These are phyloP conservation scores for Gobius niger DNA, from an alignment of 2,113 vertebrate species.

Conservation along the genomic window DNA sequence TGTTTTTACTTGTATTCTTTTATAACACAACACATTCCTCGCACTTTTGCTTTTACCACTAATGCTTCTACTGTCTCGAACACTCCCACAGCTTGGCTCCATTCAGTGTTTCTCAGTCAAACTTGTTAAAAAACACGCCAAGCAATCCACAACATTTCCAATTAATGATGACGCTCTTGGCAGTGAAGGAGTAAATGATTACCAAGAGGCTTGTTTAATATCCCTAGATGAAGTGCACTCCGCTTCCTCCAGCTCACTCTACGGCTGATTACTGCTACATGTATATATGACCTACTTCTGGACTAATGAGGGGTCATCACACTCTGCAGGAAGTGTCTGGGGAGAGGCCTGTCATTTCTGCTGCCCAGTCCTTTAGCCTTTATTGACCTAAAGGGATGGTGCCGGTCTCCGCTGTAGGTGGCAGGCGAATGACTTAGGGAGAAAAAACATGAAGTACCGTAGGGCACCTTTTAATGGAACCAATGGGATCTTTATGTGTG, in stretches of 20 bases:
- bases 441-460: conserved; percentile 62
- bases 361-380: conserved; percentile 56
- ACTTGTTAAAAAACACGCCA: conserved; percentile 69
- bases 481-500: conserved; percentile 59
- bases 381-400: conserved; percentile 68
- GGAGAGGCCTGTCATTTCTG: conserved; percentile 59
- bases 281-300: conserved; percentile 64
- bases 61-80: conserved; percentile 43
- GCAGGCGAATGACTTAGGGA: conserved; percentile 63
- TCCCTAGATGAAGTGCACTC: conserved; percentile 66
- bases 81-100: conserved; percentile 53
- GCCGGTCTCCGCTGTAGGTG: conserved; percentile 51
- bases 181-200: conserved; percentile 67
- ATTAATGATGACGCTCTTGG: conserved; percentile 74
- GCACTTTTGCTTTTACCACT: conserved; percentile 40
- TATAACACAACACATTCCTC: conserved; percentile 32
- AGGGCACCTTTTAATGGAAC: conserved; percentile 75
- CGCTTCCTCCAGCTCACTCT: conserved; percentile 50
- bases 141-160: conserved; percentile 72
- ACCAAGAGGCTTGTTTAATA: conserved; percentile 70
- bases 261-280: conserved; percentile 64
- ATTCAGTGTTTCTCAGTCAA: conserved; percentile 48
- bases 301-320: conserved; percentile 73
- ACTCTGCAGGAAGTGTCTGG: conserved; percentile 48
- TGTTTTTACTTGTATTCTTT: conserved; percentile 16